These are phyloP conservation scores for Varanus salvator DNA, from an alignment of 2,113 vertebrate genomes.

Conservation along the genomic window DNA sequence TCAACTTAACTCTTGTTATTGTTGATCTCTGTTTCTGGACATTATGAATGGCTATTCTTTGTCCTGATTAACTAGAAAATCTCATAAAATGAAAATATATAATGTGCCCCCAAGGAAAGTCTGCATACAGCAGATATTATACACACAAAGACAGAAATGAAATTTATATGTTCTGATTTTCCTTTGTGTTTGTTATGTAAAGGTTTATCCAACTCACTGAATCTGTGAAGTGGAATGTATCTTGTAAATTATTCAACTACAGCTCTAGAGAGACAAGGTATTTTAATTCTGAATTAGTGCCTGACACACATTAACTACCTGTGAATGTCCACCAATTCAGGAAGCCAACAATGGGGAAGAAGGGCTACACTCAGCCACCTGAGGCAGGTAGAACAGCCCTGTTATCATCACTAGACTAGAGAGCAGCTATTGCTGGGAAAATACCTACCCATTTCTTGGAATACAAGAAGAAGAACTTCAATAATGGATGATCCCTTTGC, in stretches of 20 bases:
- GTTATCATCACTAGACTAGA: too few relatives aligned
- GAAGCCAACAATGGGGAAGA: background rate
- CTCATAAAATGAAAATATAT: conserved; percentile 52
- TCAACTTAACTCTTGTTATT: background rate
- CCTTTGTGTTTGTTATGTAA: fast-evolving
- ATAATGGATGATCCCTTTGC: background rate
- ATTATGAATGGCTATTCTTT: conserved; percentile 29
- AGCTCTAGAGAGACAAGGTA: background rate
- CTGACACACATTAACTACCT: background rate
- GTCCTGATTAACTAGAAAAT: conserved; percentile 62
- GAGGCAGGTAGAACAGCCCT: background rate
- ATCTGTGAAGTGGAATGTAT: background rate
- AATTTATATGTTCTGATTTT: fast-evolving
- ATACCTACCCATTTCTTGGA: background rate
- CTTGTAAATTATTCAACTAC: background rate
- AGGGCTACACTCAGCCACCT: background rate
- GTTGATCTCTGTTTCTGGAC: conserved; percentile 10
- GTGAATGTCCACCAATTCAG: background rate
- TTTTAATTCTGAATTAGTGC: background rate
- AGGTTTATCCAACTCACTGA: background rate
- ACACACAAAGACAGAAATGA: background rate
- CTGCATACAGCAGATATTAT: conserved; percentile 31
- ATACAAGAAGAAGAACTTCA: background rate
- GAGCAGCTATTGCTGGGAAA: background rate
- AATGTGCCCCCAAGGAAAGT: conserved; percentile 47